These are phyloP conservation scores for Subacronicta megacephala DNA, from an alignment of 2,888 invertebrate species.

Conservation along the genomic window DNA sequence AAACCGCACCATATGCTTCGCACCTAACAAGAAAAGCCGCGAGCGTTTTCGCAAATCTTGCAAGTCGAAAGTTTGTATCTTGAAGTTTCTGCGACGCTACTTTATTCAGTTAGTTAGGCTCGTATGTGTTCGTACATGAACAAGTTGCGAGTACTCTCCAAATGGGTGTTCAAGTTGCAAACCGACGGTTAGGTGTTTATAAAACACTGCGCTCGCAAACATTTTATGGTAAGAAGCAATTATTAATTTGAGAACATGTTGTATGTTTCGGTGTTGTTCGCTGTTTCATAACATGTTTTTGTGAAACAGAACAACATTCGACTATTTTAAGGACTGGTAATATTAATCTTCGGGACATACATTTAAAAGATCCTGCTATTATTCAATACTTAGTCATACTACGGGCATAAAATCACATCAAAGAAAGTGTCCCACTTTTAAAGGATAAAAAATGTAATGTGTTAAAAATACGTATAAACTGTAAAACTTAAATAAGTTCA, in stretches of 20 bases:
- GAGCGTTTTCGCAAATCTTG: conserved; percentile 84
- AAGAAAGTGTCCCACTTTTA: too few species aligned
- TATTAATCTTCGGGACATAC: too few species aligned
- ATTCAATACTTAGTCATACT: too few species aligned
- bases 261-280: background rate
- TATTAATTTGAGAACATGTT: conserved; percentile 24
- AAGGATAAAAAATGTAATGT: too few species aligned
- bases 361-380: too few species aligned
- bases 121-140: conserved; percentile 74
- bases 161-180: conserved; percentile 57
- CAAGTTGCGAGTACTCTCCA: conserved; percentile 61
- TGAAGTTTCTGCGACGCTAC: conserved; percentile 74
- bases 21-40: conserved; percentile 66
- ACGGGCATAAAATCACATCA: too few species aligned
- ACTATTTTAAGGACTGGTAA: too few species aligned
- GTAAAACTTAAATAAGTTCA: too few species aligned
- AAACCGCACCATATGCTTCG: conserved; percentile 38
- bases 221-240: conserved; percentile 36
- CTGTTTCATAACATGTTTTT: conserved; percentile 1
- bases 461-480: too few species aligned
- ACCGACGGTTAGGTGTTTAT: conserved; percentile 52
- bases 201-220: conserved; percentile 43
- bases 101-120: conserved; percentile 83
- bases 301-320: background rate
- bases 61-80: conserved; percentile 83